Base-by-base conservation (phyloP, 2,797 vertebrate species). In the Periparus ater region DNA sequence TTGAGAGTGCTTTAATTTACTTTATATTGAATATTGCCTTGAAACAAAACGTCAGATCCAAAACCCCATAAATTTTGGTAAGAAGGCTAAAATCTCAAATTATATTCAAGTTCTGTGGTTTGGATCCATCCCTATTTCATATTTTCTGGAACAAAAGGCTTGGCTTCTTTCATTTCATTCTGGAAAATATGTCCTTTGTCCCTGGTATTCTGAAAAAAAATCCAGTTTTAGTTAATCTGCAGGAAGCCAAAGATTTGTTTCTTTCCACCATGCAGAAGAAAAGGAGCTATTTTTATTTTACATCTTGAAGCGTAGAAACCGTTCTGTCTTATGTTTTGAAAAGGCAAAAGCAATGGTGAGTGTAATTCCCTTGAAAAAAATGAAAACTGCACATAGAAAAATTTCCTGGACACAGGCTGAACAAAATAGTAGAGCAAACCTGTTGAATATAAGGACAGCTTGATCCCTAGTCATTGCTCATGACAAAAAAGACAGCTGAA, bases 81-180 rank as follows among this genome's bases (percentile, higher is more conserved):
- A 66, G 77, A 32, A 86, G 15, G 13, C n/a, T 84, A 73, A 93
- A 91, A 78, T 91, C 29, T 86, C 38, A 66, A 72, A 93, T 95
- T 93, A 67, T 54, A 62, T 78, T 78, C 27, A 90, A 76, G 45
- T 86, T 84, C 65, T 95, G 71, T 94, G 92, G 85, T 88, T 93
- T 95, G 91, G 88, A 81, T 55, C 34, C 30, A 42, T 75, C 70
- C 22, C 50, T 84, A 40, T 74, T 83, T 95, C 38, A 72, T 88
- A 72, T 90, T 93, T 93, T 58, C 76, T 84, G 85, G 27, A 78
- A 91, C 48, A 81, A 66, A 96, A 85, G 51, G 54, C 65, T 85
- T 89, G 86, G 53, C 61, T 25, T 78, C 44, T 45, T 79, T 90
- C 19, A 66, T 34, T 88, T 89, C 73, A 50, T 88, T 62, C 63